Conservation (phyloP, 2,888 invertebrate species). For the Diplazon laetatorius region DNA sequence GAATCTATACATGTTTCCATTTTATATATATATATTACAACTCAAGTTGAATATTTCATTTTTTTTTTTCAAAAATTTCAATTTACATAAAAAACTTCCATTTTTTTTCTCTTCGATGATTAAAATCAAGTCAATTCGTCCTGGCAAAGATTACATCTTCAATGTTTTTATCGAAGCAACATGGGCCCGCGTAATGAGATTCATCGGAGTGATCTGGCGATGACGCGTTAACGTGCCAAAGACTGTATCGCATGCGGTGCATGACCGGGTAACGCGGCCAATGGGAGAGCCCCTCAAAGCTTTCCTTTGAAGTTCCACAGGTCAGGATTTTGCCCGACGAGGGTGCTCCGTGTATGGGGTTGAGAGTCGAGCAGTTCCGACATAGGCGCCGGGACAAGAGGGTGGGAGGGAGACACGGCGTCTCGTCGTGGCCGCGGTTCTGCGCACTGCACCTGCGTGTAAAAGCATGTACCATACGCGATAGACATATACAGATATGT, state of each 20-base stretch:
- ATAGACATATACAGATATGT: no score
- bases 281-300: conserved; percentile 54
- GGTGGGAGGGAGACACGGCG: conserved; percentile 41
- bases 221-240: background rate
- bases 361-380: conserved; percentile 36
- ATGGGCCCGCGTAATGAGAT: conserved; percentile 6
- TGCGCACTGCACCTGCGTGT: conserved; percentile 47
- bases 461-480: conserved; percentile 14
- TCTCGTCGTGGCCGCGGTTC: conserved; percentile 56
- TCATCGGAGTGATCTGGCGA: background rate
- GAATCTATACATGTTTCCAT: no score
- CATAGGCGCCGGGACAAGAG: conserved; percentile 25
- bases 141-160: background rate
- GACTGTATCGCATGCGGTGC: background rate
- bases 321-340: conserved; percentile 46
- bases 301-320: conserved; percentile 58
- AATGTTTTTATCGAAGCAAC: background rate
- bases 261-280: conserved; percentile 21
- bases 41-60: no score
- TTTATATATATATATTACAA: no score
- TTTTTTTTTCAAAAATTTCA: no score
- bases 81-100: background rate
- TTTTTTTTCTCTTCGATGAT: background rate
- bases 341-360: conserved; percentile 32
- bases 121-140: no score